Evolutionary conservation across 1,140 invertebrate genomes (phyloP).

Genomic region (Drosophila sturtevanti): DNA sequence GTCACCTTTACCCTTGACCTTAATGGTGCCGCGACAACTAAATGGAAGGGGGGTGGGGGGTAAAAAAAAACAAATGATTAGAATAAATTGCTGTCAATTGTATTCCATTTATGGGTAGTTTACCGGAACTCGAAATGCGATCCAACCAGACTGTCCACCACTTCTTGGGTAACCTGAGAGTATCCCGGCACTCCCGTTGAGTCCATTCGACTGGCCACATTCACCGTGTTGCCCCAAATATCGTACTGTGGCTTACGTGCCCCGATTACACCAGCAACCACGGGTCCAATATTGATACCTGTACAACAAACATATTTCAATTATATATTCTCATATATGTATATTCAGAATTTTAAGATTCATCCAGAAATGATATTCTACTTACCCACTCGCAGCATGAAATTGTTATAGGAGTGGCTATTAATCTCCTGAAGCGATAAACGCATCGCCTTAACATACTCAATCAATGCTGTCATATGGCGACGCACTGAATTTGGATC

Average conservation of each 20-base stretch:
- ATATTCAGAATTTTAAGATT: no score
- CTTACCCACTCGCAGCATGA: slow-evolving; percentile 91
- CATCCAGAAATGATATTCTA: slow-evolving; percentile 85
- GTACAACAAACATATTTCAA: not conserved
- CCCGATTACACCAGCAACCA: slow-evolving; percentile 97
- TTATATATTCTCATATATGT: no score
- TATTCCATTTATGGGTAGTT: not conserved
- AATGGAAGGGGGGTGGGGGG: slow-evolving; percentile 73
- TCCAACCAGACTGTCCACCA: slow-evolving; percentile 83
- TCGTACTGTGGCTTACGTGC: slow-evolving; percentile 97
- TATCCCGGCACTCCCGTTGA: slow-evolving; percentile 93
- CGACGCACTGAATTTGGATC: slow-evolving; percentile 85
- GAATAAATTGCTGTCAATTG: no score
- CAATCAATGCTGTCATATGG: slow-evolving; percentile 90
- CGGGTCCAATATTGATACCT: slow-evolving; percentile 95
- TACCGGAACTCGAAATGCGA: slow-evolving; percentile 82
- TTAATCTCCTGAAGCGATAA: slow-evolving; percentile 94
- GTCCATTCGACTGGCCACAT: slow-evolving; percentile 93
- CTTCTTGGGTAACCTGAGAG: slow-evolving; percentile 94
- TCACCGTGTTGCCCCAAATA: slow-evolving; percentile 97
- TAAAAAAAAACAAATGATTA: not conserved
- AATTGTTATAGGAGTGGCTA: slow-evolving; percentile 98
- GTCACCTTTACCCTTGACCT: slow-evolving; percentile 96
- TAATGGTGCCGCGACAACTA: slow-evolving; percentile 92
- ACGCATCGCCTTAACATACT: slow-evolving; percentile 95